These are phyloP conservation scores for Sebastes vulpes DNA, from an alignment of 2,797 vertebrate species.

Conservation along the genomic window DNA sequence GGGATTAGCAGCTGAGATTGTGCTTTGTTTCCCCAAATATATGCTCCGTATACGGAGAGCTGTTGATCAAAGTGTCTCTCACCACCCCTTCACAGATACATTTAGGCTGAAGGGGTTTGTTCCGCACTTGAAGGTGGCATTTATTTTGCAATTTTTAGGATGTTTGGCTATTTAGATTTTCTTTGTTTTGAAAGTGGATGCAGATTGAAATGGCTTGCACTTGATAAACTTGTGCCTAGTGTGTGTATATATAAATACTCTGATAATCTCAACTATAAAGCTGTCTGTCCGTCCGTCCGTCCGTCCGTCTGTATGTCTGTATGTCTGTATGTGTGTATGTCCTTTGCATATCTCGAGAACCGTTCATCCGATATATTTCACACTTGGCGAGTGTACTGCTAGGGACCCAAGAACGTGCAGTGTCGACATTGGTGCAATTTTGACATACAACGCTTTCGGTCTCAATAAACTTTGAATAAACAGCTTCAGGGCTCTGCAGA, in stretches of 20 bases:
- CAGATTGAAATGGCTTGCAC: slow-evolving; percentile 18
- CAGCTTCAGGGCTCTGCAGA: background rate
- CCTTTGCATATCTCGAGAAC: background rate
- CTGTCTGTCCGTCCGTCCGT: background rate
- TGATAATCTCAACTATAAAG: slow-evolving; percentile 1
- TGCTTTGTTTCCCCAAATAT: slow-evolving; percentile 84
- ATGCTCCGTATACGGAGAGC: slow-evolving; percentile 67
- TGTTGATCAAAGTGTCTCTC: slow-evolving; percentile 76
- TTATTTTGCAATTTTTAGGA: slow-evolving; percentile 48
- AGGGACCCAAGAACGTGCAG: too few relatives aligned
- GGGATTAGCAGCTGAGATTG: slow-evolving; percentile 85
- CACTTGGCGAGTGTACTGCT: background rate
- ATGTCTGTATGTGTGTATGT: background rate
- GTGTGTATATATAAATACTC: slow-evolving; percentile 2
- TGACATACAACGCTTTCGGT: background rate
- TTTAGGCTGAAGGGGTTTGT: slow-evolving; percentile 40
- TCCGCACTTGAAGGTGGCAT: slow-evolving; percentile 41
- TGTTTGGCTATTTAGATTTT: slow-evolving; percentile 3
- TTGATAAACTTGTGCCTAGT: slow-evolving; percentile 8
- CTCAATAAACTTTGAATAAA: background rate
- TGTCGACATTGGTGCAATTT: background rate
- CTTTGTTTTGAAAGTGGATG: slow-evolving; percentile 5
- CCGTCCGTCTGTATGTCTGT: background rate
- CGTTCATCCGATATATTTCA: background rate
- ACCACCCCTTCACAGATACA: slow-evolving; percentile 26